Evolutionary conservation across 2,113 vertebrate genomes (phyloP).

Genomic region (Cyanistes caeruleus): DNA sequence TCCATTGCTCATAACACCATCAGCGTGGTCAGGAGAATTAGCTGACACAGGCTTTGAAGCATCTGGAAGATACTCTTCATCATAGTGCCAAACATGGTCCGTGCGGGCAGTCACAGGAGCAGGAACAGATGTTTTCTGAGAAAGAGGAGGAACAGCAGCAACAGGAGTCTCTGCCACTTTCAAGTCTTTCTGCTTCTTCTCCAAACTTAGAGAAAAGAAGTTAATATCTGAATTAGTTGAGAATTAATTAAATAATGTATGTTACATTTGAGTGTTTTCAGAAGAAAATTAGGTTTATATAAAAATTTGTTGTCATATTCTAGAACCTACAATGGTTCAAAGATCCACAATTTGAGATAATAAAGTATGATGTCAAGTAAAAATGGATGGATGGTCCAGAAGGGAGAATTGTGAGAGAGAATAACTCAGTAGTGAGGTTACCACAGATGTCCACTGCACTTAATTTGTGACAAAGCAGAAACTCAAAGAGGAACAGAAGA

Average conservation of each 20-base stretch:
- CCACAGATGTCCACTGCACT: background rate
- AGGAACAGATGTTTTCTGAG: constrained; percentile 73
- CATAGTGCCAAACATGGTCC: constrained; percentile 90
- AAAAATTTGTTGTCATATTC: background rate
- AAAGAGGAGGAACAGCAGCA: constrained; percentile 67
- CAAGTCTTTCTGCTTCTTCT: constrained; percentile 79
- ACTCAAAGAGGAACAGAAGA: background rate
- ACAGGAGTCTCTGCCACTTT: constrained; percentile 70
- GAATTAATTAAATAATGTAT: background rate
- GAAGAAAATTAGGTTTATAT: background rate
- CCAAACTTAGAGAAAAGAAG: constrained; percentile 76
- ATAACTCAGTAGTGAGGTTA: background rate
- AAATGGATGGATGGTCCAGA: background rate
- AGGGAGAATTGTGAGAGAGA: background rate
- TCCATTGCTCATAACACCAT: constrained; percentile 87
- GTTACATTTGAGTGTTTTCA: background rate
- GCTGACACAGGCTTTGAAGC: constrained; percentile 85
- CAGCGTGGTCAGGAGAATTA: constrained; percentile 85
- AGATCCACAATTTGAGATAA: background rate
- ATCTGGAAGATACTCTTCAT: constrained; percentile 89
- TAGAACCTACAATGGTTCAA: background rate
- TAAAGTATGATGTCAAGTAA: background rate
- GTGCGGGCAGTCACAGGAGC: constrained; percentile 55
- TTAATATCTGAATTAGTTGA: constrained; percentile 25
- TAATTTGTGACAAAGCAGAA: background rate